Percentiles rank a stretch among this genome's conserved stretches.
Evolutionary conservation across 2,797 vertebrate species (phyloP).

Genomic region (Uromys caudimaculatus): DNA sequence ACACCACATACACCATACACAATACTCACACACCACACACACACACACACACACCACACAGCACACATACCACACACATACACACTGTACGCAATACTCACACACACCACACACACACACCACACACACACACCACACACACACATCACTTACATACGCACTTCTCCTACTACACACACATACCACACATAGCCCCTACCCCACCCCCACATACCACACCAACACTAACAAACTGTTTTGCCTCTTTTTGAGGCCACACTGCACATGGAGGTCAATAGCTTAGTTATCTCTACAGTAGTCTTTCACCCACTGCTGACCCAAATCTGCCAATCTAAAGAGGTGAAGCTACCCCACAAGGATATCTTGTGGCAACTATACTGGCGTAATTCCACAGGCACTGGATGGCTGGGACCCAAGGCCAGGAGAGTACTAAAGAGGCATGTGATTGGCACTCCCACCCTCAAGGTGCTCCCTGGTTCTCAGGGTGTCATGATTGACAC

Average conservation of each 20-base stretch:
- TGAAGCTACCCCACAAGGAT: background rate
- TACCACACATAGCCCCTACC: no score
- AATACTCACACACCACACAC: background rate
- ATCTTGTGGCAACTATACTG: background rate
- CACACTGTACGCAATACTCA: background rate
- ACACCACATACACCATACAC: background rate
- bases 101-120: background rate
- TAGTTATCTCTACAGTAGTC: background rate
- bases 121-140: no score
- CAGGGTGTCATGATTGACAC: background rate
- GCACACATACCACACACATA: no score
- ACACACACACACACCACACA: background rate
- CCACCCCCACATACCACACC: background rate
- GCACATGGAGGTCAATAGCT: no score
- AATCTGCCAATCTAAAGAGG: background rate
- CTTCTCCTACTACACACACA: background rate
- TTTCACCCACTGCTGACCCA: background rate
- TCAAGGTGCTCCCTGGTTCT: background rate
- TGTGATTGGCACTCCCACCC: background rate
- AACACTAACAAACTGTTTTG: background rate
- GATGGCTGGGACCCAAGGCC: background rate
- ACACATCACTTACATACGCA: no score
- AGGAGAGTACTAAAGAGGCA: background rate
- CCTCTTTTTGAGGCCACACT: background rate
- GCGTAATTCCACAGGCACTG: background rate